Evolutionary conservation across 2,888 invertebrate genomes (phyloP).

Genomic region (Drosophila colorata): DNA sequence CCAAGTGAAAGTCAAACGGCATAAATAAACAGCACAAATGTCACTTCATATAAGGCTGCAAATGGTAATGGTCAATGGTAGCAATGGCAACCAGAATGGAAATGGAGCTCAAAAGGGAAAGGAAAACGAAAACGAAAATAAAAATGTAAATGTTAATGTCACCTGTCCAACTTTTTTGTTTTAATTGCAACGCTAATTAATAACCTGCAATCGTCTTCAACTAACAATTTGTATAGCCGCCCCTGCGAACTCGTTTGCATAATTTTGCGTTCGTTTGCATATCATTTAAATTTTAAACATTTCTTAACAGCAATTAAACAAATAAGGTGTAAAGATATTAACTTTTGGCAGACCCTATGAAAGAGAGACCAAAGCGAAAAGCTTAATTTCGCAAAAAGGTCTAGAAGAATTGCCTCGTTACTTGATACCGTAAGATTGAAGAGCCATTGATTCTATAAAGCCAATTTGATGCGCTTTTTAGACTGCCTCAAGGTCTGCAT

Average conservation of each 20-base stretch:
- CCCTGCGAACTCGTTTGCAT: constrained; percentile 34
- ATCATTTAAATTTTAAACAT: constrained; percentile 33
- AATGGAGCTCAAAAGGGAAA: not conserved
- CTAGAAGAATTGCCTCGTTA: not conserved
- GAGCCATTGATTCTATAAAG: constrained; percentile 20
- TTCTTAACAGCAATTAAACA: constrained; percentile 53
- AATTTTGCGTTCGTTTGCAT: constrained; percentile 35
- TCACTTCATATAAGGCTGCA: constrained; percentile 20
- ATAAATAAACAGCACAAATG: constrained; percentile 68
- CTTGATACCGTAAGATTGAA: not conserved
- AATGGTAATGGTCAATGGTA: constrained; percentile 22
- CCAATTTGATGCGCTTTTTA: constrained; percentile 15
- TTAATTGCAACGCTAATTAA: constrained; percentile 74
- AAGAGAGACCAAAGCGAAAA: not conserved
- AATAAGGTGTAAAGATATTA: constrained; percentile 22
- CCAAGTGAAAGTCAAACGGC: constrained; percentile 78
- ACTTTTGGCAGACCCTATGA: not conserved
- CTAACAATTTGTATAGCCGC: constrained; percentile 7
- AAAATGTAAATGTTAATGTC: constrained; percentile 33
- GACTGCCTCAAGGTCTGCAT: constrained; percentile 25
- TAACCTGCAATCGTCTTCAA: constrained; percentile 50
- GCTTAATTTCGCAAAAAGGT: not conserved
- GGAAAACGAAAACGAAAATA: not conserved
- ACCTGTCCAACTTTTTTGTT: constrained; percentile 39
- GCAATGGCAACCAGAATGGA: not conserved